These are phyloP conservation scores for Oscheius sp. DNA, from an alignment of 2,888 invertebrate species.

Conservation along the genomic window DNA sequence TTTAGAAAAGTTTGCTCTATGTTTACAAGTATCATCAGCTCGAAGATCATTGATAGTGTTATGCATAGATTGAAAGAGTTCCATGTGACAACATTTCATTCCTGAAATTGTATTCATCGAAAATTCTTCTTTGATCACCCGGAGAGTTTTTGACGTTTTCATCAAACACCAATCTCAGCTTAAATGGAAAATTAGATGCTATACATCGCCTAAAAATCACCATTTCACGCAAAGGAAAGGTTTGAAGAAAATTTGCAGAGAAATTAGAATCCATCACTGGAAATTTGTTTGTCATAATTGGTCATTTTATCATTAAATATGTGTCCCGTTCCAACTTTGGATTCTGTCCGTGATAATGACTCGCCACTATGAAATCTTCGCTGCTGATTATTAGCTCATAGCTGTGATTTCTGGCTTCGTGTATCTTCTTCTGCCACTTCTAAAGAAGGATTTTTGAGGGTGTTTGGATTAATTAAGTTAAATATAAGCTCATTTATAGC, in stretches of 20 bases:
- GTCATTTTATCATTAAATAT: neutral
- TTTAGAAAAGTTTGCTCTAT: too few species aligned
- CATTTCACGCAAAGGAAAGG: too few species aligned
- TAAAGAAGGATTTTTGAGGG: neutral
- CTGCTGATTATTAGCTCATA: slow-evolving; percentile 1
- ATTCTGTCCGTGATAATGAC: slow-evolving; percentile 2
- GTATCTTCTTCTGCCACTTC: neutral
- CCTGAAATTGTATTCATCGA: slow-evolving; percentile 1
- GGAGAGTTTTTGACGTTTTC: too few species aligned
- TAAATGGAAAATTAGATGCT: neutral
- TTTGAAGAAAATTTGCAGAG: too few species aligned
- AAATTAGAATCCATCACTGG: too few species aligned
- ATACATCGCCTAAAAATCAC: too few species aligned
- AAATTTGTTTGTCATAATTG: neutral
- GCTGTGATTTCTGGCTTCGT: neutral
- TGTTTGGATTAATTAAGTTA: too few species aligned
- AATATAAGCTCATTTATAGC: too few species aligned
- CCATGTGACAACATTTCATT: slow-evolving; percentile 1
- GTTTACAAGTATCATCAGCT: neutral
- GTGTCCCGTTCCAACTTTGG: neutral
- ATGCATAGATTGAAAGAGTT: neutral
- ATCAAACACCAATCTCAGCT: neutral
- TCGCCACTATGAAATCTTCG: neutral
- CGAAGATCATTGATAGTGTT: neutral
- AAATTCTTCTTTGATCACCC: too few species aligned